Evolutionary conservation across 2,888 invertebrate genomes (phyloP), one percentile per base, ranked within the genome.

Genomic region (Aphidius colemani): DNA sequence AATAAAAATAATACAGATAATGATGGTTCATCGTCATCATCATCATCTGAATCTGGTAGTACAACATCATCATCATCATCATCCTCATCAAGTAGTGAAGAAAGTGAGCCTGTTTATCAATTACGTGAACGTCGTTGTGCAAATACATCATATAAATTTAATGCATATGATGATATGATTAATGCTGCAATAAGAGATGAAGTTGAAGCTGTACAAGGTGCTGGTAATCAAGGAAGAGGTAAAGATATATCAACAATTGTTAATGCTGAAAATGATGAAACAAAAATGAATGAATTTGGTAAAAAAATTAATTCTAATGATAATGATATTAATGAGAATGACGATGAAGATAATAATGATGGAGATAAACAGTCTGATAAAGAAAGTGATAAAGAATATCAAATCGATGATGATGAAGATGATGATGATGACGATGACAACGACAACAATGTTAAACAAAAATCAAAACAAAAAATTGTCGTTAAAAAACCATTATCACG

Each of bases 121-220:
- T 84, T 95, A 72, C 86, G 96, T 13, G 91, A 93, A 74, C 87
- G 96, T 13, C 85, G 90, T 0, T 90, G 91, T 76, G 88, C 93
- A 53, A 92, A 91, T 70, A 91, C 94, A 63, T 94, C 92, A 79
- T 92, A 93, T 76, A 88, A 91, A 68, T 92, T 96, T 72, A 93
- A 94, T 78, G 97, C 98, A 82, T 98, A 94, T 84, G 98, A 98
- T 79, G 93, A 96, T 43, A 88, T 98, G 80, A 98, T 98, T 72
- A 93, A 95, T 79, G 94, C 94, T 49, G 98, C 98, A 8, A 90
- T 95, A 70, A 78, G 89, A 85, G 90, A 90, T 72, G 92, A 93
- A 76, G 89, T 91, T 77, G 88, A 89, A 50, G 88, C 90, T 6
- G 89, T 89, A 0, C 89, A 90, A 63, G 91, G 92, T 40, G 90